Base-by-base conservation (phyloP, 2,888 invertebrate genomes). In the Ptilodon capucinus region DNA sequence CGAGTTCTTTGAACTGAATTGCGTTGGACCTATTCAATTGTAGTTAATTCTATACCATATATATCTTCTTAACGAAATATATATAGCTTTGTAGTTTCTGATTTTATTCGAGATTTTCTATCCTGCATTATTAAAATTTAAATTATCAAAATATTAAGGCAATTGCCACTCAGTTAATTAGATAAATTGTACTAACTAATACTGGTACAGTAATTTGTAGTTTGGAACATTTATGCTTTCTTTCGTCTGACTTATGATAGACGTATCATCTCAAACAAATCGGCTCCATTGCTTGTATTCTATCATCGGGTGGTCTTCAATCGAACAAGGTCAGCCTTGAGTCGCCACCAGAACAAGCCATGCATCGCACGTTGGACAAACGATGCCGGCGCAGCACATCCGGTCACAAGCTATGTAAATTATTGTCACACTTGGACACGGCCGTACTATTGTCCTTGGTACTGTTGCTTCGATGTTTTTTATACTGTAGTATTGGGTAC, bases 351-450 rank as follows among this genome's bases (percentile, higher is more conserved):
- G 62, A 48, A 53, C 51, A 54, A 59, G 61, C 66, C 74, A 74
- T 81, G 78, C 79, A 71, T 44, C 56, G 79, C 82, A 79, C 79
- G 81, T 74, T 75, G 71, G 71, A 71, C 76, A 69, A 74, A 72
- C 71, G 72, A 71, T 77, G 78, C 72, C 79, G 79, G 74, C 79
- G 75, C 71, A 72, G 71, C 65, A 68, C 79, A 82, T 88, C 87
- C 87, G 86, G 86, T 74, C 83, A 68, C 74, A 76, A 74, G 70
- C 74, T 81, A 87, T 89, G 86, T 79, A 81, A 88, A 87, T 86
- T 68, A 68, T 64, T 64, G 68, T 74, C 76, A 75, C 73, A 70
- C 75, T 77, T 73, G 68, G 70, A 73, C 67, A 71, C 72, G 68
- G 68, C 71, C 67, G 76, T 73, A 71, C 76, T 64, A 66, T 66